Conservation (phyloP, 2,797 vertebrate genomes). For the Intellagama lesueurii region DNA sequence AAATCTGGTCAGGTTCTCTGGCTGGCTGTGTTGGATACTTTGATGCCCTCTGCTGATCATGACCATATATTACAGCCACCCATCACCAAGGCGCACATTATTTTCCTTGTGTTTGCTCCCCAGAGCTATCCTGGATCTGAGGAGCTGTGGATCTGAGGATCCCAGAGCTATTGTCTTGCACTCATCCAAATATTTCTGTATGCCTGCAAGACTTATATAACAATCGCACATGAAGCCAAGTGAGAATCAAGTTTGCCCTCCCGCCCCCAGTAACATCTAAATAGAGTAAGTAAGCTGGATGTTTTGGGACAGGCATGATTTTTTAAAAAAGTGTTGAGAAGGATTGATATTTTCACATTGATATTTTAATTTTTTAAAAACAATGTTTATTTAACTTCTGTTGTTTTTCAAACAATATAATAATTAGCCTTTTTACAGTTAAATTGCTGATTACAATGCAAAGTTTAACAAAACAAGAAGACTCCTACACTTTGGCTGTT, state of each 20-base stretch:
- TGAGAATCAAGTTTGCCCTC: neutral
- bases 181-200: neutral
- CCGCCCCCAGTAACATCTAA: neutral
- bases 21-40: neutral
- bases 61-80: neutral
- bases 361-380: neutral
- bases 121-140: neutral
- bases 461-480: neutral
- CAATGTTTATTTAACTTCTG: neutral
- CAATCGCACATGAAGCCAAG: neutral
- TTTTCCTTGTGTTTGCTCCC: neutral
- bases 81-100: neutral
- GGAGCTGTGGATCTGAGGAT: neutral
- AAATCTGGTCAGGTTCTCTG: neutral
- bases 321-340: neutral
- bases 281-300: neutral
- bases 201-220: neutral
- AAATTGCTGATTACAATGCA: conserved; percentile 9
- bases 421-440: neutral
- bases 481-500: neutral
- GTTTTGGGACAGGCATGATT: neutral
- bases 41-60: conserved; percentile 33
- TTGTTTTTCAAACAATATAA: conserved; percentile 6
- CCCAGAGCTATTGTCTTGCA: neutral
- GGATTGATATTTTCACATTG: neutral